Conservation (phyloP, 2,113 vertebrate genomes). For the Apus apus region DNA sequence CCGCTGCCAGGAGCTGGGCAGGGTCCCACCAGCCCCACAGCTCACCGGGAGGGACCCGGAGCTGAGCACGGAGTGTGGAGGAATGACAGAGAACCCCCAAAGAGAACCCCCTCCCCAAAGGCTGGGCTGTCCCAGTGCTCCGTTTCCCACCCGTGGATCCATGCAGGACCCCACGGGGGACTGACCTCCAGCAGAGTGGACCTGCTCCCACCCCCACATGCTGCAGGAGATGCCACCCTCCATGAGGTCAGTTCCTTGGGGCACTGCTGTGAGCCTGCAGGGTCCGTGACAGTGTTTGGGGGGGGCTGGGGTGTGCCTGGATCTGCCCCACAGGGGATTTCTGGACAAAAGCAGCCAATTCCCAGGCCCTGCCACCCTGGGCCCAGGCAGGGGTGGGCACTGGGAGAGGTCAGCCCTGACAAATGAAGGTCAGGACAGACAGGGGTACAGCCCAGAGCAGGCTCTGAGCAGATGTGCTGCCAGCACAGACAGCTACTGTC, state of each 20-base stretch:
- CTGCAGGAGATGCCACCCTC: neutral
- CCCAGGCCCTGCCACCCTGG: neutral
- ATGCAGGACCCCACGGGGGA: rapidly evolving
- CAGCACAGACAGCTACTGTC: neutral
- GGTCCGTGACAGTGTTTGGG: rapidly evolving
- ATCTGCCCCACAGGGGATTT: neutral
- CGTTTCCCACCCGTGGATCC: neutral
- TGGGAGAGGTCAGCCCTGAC: neutral
- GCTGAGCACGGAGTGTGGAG: neutral
- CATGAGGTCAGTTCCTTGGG: rapidly evolving
- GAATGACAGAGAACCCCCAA: neutral
- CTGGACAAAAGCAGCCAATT: rapidly evolving
- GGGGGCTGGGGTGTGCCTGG: neutral
- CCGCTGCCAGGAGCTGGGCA: neutral
- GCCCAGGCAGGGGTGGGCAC: neutral
- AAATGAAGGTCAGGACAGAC: neutral
- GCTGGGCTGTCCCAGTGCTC: neutral
- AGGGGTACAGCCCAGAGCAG: neutral
- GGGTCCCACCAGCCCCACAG: neutral
- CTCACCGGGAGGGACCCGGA: neutral
- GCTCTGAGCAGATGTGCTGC: neutral
- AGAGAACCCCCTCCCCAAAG: neutral
- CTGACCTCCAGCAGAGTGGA: neutral
- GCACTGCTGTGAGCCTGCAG: neutral
- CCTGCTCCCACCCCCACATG: neutral